Base-by-base conservation (phyloP, 2,888 invertebrate genomes). In the Frankliniella intonsa region DNA sequence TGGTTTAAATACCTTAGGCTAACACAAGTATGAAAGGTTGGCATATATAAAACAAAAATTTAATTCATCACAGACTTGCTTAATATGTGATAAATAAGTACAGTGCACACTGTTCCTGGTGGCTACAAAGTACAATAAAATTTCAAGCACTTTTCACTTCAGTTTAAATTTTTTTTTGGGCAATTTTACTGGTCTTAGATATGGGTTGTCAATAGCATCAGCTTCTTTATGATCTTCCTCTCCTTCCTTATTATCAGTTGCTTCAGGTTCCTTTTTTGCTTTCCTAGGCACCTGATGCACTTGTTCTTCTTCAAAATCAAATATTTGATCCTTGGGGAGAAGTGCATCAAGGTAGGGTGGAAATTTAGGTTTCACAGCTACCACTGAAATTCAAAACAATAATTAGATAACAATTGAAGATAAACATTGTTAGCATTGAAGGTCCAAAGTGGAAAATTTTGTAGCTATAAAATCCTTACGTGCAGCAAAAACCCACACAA, bases 291-390 rank as follows among this genome's bases (percentile, higher is more conserved):
- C 81, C 76, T 83, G 76, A 86, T 81, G 83, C 19, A n/a, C 84
- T 50, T 94, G 93, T 83, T 94, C 88, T 86, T 95, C 95, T 87
- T 97, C 96, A 86, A 95, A 94, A 86, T 97, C 97, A 88, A 97
- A 96, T 65, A 98, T 95, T 90, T 98, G 97, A 89, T 98, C 98
- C 85, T 95, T 95, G 0, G 97, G 97, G 85, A 97, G 89, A 50
- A 98, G 89, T 7, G 97, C 96, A 83, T 94, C 92, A 79, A 97
- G 88, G 87, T 97, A 97, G 2, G 97, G 92, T 10, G 95, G 95
- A 87, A 93, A 93, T 84, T 92, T 91, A 0, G 96, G 93, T 86
- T 95, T 95, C 86, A 95, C 94, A 3, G 96, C 95, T 86, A 98
- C 97, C 85, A 98, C 96, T 96, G 89, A 82, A 89, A 88, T 85